phyloP scores from a whole-genome alignment of 2,797 vertebrate genomes.

The Hozukius guyotensis region DNA sequence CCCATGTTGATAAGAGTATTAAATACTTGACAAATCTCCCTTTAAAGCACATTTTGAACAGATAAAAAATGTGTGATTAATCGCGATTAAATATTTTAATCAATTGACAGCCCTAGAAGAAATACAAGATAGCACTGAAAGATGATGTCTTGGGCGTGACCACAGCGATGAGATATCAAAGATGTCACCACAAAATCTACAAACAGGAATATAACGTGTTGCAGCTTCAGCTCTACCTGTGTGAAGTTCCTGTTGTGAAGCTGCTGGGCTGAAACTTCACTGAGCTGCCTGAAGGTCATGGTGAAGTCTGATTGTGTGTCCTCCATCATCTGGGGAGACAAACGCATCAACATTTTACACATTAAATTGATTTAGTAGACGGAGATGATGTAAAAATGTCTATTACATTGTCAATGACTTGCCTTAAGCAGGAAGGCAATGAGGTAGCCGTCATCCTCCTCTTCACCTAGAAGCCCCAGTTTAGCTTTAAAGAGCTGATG shows the following conservation, averaged over 20 bases:
- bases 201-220: background rate
- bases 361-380: conserved; percentile 19
- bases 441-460: conserved; percentile 76
- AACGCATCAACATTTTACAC: background rate
- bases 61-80: no score
- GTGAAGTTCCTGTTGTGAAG: conserved; percentile 72
- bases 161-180: no score
- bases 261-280: conserved; percentile 78
- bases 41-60: no score
- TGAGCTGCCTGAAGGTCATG: conserved; percentile 86
- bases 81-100: no score
- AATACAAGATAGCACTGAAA: background rate
- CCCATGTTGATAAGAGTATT: no score
- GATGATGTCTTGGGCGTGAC: background rate
- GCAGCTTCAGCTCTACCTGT: conserved; percentile 68
- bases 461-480: conserved; percentile 82
- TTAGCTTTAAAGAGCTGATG: conserved; percentile 85
- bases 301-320: conserved; percentile 87
- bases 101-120: background rate
- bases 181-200: no score
- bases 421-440: conserved; percentile 84
- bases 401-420: conserved; percentile 39
- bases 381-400: background rate
- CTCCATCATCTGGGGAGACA: conserved; percentile 82
- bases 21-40: no score